phyloP scores from a whole-genome alignment of 2,797 vertebrate genomes.

The Tarsius wallacei region DNA sequence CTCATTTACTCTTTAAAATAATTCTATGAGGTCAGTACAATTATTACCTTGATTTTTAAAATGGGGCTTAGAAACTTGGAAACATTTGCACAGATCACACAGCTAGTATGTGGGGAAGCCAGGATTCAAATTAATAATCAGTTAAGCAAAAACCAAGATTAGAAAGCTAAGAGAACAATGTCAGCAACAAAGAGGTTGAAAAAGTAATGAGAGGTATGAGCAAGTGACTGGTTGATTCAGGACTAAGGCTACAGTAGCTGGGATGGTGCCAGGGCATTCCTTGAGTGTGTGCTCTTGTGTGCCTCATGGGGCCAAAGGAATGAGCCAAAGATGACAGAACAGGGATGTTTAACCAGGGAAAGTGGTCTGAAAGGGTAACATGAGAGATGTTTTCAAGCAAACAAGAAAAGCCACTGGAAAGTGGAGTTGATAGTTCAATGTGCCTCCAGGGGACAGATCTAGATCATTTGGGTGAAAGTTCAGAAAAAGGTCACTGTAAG shows the following conservation, averaged over 20 bases:
- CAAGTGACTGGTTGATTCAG: background rate
- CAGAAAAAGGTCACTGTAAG: background rate
- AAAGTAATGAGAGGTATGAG: background rate
- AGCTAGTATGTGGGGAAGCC: background rate
- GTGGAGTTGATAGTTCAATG: background rate
- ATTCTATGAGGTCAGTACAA: background rate
- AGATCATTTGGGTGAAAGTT: background rate
- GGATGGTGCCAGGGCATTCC: background rate
- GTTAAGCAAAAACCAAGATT: background rate
- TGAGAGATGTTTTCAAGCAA: background rate
- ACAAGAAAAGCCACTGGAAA: background rate
- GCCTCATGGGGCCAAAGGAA: background rate
- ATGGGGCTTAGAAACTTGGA: background rate
- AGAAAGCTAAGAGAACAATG: background rate
- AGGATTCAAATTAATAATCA: background rate
- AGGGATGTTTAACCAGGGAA: background rate
- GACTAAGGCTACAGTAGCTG: background rate
- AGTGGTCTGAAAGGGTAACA: background rate
- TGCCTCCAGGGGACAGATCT: background rate
- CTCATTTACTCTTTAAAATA: background rate
- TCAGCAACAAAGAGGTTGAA: background rate
- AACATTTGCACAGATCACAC: background rate
- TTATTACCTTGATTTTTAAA: constrained; percentile 22
- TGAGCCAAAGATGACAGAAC: background rate
- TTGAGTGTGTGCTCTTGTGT: background rate